Conservation (phyloP, 2,888 invertebrate species). For the Sarcophaga caerulescens region DNA sequence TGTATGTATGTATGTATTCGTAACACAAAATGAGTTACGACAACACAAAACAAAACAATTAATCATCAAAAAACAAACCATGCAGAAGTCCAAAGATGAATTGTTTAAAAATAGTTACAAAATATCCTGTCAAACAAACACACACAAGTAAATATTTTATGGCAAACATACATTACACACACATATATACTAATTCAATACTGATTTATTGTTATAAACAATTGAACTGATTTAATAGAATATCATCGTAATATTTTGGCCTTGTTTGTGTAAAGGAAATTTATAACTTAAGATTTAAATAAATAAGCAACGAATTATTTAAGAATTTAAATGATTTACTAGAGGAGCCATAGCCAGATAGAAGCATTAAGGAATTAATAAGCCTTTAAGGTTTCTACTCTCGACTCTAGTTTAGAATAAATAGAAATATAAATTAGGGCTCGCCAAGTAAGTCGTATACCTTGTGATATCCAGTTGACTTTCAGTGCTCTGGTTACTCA, state of each 20-base stretch:
- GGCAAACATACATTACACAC: background rate
- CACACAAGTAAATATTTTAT: background rate
- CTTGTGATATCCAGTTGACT: too few relatives aligned
- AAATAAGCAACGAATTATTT: background rate
- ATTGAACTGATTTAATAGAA: slow-evolving; percentile 19
- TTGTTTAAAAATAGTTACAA: slow-evolving; percentile 23
- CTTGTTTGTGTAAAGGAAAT: slow-evolving; percentile 7
- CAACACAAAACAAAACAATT: slow-evolving; percentile 46
- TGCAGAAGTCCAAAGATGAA: slow-evolving; percentile 44
- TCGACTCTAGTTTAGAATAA: too few relatives aligned
- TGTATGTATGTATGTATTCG: background rate
- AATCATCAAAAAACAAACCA: slow-evolving; percentile 54
- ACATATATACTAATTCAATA: background rate
- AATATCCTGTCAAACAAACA: background rate
- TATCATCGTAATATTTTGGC: slow-evolving; percentile 1
- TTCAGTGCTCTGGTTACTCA: too few relatives aligned
- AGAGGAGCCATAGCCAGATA: too few relatives aligned
- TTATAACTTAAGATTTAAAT: background rate
- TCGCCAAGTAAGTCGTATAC: too few relatives aligned
- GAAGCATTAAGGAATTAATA: too few relatives aligned
- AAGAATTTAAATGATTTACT: too few relatives aligned
- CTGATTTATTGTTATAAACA: slow-evolving; percentile 23
- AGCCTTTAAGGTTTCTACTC: too few relatives aligned
- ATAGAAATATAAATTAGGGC: too few relatives aligned
- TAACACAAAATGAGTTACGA: slow-evolving; percentile 12